A percentile compares a stretch with the other conserved stretches of the same genome.
Conservation (phyloP, 2,113 vertebrate genomes). For the Callipepla californica region DNA sequence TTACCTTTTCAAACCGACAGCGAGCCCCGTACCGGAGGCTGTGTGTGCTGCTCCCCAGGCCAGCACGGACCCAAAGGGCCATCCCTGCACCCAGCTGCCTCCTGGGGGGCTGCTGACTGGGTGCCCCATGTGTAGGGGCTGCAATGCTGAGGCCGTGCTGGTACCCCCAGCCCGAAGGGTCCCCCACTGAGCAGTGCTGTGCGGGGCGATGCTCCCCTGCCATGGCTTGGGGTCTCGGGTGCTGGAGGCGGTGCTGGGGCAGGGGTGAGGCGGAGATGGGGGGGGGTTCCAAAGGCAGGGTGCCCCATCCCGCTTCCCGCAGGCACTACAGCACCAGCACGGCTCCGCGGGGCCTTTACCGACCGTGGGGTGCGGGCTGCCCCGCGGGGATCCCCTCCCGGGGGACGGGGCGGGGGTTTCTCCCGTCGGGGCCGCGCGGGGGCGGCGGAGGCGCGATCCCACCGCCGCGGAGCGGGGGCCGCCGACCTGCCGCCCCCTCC, state of each 20-base stretch:
- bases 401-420: not conserved
- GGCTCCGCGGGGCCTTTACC: not conserved
- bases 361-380: not conserved
- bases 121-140: accelerated
- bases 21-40: not conserved
- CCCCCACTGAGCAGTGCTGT: not conserved
- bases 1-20: conserved; percentile 9
- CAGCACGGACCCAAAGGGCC: accelerated
- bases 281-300: not conserved
- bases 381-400: not conserved
- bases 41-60: accelerated
- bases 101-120: accelerated
- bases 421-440: not conserved
- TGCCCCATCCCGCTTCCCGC: too few relatives aligned
- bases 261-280: accelerated
- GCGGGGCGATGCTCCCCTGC: accelerated
- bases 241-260: not conserved
- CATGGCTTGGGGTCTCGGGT: not conserved
- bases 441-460: not conserved
- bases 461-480: not conserved
- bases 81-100: not conserved
- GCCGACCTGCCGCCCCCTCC: not conserved
- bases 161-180: not conserved
- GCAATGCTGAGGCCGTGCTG: accelerated
- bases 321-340: not conserved